Percentiles rank a stretch among this genome's conserved stretches.
phyloP scores from a whole-genome alignment of 2,888 invertebrate species.

The Mesoligia furuncula region DNA sequence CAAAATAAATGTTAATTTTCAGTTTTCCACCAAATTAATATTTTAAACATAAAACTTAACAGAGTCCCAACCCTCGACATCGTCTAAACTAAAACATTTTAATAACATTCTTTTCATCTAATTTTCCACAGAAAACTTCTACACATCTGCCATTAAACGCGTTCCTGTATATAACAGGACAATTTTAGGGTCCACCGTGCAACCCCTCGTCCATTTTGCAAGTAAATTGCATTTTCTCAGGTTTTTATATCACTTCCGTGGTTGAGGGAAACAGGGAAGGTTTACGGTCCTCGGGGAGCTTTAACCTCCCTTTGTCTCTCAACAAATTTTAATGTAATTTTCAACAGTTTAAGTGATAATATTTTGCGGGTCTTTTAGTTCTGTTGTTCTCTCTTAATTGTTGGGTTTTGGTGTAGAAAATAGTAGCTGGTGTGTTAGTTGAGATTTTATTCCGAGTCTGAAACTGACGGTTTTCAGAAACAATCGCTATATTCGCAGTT shows the following conservation, averaged over 20 bases:
- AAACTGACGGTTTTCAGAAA: constrained; percentile 38
- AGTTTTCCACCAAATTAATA: not conserved
- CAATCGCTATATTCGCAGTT: constrained; percentile 15
- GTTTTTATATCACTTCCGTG: constrained; percentile 64
- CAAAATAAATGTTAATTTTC: not conserved
- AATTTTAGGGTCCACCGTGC: constrained; percentile 55
- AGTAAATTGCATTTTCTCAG: constrained; percentile 70
- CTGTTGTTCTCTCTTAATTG: constrained; percentile 46
- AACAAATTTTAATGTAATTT: constrained; percentile 66
- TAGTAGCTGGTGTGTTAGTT: constrained; percentile 27
- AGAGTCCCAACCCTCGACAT: constrained; percentile 19
- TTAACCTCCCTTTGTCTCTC: constrained; percentile 61
- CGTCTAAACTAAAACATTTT: constrained; percentile 49
- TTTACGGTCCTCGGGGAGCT: constrained; percentile 57
- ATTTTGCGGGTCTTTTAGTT: constrained; percentile 53
- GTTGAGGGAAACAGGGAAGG: constrained; percentile 56
- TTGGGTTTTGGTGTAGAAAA: constrained; percentile 34
- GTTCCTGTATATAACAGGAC: constrained; percentile 59
- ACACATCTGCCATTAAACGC: constrained; percentile 58
- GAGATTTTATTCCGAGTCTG: constrained; percentile 47
- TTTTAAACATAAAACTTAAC: constrained; percentile 12
- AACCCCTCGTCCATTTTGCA: constrained; percentile 67
- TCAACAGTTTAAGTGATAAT: constrained; percentile 62
- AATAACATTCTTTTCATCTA: constrained; percentile 46
- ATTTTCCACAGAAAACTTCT: constrained; percentile 49